phyloP scores from a whole-genome alignment of 1,140 invertebrate genomes.

The Trichonephila inaurata region DNA sequence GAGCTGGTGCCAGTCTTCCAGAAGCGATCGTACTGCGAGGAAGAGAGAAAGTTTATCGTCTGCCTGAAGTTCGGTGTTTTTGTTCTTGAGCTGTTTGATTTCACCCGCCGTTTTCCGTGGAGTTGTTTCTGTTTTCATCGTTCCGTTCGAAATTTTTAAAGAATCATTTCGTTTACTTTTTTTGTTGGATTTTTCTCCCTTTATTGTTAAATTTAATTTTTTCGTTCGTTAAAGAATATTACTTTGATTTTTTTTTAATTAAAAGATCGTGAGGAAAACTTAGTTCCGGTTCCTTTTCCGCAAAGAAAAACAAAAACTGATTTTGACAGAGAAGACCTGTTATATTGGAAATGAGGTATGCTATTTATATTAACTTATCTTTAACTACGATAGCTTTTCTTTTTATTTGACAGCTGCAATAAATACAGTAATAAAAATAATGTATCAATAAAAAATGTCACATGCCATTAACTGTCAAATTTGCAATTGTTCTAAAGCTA shows the following conservation, averaged over 20 bases:
- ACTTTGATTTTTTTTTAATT: not conserved
- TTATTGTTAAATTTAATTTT: not conserved
- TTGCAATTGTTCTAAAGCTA: no score
- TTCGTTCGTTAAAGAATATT: not conserved
- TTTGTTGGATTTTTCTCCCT: not conserved
- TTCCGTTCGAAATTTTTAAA: not conserved
- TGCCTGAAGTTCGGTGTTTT: conserved; percentile 43
- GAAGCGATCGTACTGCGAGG: conserved; percentile 59
- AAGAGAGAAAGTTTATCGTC: conserved; percentile 61
- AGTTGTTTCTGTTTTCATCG: conserved; percentile 11
- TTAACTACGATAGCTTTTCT: no score
- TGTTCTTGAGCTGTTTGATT: conserved; percentile 40
- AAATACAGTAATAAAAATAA: no score
- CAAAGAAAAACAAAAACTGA: not conserved
- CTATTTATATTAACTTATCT: no score
- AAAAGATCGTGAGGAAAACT: not conserved
- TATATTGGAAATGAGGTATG: conserved; percentile 46
- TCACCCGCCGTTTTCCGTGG: not conserved
- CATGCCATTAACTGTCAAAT: no score
- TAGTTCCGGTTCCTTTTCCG: conserved; percentile 50
- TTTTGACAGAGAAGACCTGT: conserved; percentile 27
- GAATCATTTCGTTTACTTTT: not conserved
- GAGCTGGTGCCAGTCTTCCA: conserved; percentile 67
- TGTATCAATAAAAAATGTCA: no score
- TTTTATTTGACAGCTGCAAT: no score